Evolutionary conservation across 1,140 invertebrate species (phyloP).

Genomic region (Psix sp.): DNA sequence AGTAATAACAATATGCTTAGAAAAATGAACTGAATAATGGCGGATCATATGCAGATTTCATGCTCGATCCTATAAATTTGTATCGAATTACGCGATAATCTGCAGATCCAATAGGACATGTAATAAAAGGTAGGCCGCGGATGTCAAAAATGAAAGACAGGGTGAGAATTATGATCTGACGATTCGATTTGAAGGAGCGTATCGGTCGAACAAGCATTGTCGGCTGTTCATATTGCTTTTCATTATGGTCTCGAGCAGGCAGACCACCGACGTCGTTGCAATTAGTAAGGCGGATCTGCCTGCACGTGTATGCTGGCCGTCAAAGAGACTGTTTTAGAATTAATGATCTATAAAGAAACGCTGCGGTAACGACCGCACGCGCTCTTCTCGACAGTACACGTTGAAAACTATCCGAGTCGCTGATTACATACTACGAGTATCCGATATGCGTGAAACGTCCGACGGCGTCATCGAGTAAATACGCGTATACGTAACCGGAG

Average conservation of each 20-base stretch:
- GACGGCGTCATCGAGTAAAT: constrained; percentile 47
- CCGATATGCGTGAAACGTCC: constrained; percentile 55
- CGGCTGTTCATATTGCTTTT: constrained; percentile 62
- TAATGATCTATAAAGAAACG: constrained; percentile 64
- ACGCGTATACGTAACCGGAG: constrained; percentile 45
- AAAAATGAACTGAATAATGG: too few species aligned
- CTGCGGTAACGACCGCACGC: constrained; percentile 60
- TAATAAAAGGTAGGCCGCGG: constrained; percentile 8
- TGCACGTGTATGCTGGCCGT: constrained; percentile 61
- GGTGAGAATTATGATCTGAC: constrained; percentile 60
- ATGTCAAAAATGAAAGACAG: constrained; percentile 46
- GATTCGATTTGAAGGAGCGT: constrained; percentile 59
- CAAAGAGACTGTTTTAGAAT: constrained; percentile 64
- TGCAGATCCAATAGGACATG: neutral
- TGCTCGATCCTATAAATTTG: constrained; percentile 30
- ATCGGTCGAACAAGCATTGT: constrained; percentile 54
- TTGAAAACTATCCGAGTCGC: constrained; percentile 60
- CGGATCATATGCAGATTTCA: too few species aligned
- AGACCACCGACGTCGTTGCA: constrained; percentile 62
- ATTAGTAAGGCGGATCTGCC: constrained; percentile 63
- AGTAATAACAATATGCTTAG: too few species aligned
- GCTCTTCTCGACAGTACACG: constrained; percentile 55
- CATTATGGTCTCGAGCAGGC: constrained; percentile 56
- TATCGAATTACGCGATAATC: constrained; percentile 34
- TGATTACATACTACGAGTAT: constrained; percentile 58